Conservation (phyloP, 2,888 invertebrate species). For the Ommatoiulus sabulosus region DNA sequence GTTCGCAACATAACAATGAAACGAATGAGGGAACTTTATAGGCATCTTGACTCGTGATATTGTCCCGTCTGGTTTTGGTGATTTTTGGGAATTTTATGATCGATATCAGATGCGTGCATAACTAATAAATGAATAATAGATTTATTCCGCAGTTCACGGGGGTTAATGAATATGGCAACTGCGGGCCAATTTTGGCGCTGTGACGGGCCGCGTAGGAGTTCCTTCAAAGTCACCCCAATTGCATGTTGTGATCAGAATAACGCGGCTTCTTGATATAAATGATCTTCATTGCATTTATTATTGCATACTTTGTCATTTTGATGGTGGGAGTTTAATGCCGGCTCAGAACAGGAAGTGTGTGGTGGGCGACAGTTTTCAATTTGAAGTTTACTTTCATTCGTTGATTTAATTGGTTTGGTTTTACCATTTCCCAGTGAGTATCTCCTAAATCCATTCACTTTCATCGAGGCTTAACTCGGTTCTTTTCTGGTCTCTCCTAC, state of each 20-base stretch:
- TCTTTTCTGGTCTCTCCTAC: neutral
- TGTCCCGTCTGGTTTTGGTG: too few relatives aligned
- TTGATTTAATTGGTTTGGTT: neutral
- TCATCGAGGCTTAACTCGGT: slow-evolving; percentile 21
- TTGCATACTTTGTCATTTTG: neutral
- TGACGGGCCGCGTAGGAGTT: neutral
- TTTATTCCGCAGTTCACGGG: too few relatives aligned
- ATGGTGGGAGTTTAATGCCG: neutral
- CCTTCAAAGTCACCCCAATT: neutral
- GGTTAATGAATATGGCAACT: too few relatives aligned
- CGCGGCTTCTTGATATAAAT: neutral
- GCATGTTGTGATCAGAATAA: neutral
- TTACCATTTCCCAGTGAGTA: slow-evolving; percentile 6
- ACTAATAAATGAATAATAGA: too few relatives aligned
- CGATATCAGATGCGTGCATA: too few relatives aligned
- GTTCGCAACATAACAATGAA: too few relatives aligned
- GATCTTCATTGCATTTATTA: neutral
- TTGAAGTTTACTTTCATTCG: neutral
- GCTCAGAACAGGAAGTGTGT: neutral
- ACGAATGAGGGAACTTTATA: too few relatives aligned
- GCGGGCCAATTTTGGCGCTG: too few relatives aligned
- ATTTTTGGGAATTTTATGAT: too few relatives aligned
- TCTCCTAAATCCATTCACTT: slow-evolving; percentile 44
- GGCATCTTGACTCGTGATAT: too few relatives aligned
- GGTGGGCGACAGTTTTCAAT: neutral